These are phyloP conservation scores for Entosphenus tridentatus DNA, from an alignment of 2,113 vertebrate genomes.

Conservation along the genomic window DNA sequence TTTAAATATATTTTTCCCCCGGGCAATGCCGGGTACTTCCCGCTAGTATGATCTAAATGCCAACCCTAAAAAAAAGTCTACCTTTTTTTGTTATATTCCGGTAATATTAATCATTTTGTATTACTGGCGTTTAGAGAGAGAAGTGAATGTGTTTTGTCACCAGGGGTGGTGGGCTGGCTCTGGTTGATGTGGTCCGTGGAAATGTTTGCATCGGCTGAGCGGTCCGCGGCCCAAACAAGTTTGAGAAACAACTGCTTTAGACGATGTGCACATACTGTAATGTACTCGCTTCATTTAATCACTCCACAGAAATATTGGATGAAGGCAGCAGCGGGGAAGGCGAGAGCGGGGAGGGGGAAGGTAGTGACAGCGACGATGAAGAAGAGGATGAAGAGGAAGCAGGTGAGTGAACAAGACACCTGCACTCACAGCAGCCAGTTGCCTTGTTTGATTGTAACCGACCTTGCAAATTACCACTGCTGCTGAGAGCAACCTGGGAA, in stretches of 20 bases:
- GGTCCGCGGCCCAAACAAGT: background rate
- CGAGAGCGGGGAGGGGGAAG: conserved; percentile 42
- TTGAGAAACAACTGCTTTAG: background rate
- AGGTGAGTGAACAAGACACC: conserved; percentile 16
- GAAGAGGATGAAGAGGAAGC: conserved; percentile 41
- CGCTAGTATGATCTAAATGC: rapidly evolving
- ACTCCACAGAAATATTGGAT: conserved; percentile 61
- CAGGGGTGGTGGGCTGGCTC: background rate
- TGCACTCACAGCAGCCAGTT: background rate
- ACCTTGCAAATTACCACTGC: background rate
- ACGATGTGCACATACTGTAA: background rate
- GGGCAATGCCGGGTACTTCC: background rate
- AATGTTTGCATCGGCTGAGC: background rate
- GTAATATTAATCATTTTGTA: background rate
- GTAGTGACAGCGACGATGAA: conserved; percentile 36
- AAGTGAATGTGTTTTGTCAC: background rate
- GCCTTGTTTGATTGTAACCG: conserved; percentile 1
- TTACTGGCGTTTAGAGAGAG: background rate
- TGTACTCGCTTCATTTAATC: conserved; percentile 8
- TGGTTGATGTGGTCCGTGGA: background rate
- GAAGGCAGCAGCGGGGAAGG: conserved; percentile 74
- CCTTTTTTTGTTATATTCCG: conserved; percentile 5
- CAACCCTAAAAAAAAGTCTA: conserved; percentile 7
- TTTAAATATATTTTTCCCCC: too few species aligned
- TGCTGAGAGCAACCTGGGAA: conserved; percentile 8